Evolutionary conservation across 2,797 vertebrate genomes (phyloP).

Genomic region (Intellagama lesueurii): DNA sequence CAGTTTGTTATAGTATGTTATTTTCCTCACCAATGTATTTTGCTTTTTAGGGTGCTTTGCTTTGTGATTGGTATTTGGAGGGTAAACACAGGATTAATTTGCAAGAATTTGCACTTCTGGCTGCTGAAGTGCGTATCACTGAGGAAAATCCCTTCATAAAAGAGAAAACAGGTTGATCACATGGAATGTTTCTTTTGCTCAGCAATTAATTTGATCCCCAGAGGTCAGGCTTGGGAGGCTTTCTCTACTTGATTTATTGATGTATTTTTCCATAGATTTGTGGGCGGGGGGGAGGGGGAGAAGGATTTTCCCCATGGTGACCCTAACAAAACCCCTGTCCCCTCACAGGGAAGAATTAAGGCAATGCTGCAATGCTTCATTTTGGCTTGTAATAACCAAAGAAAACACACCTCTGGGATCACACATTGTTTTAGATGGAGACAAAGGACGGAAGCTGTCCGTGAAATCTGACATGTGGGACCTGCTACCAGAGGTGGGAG

Average conservation of each 20-base stretch:
- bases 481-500: conserved; percentile 46
- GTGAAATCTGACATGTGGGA: conserved; percentile 20
- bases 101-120: no score
- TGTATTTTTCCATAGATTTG: not conserved
- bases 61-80: no score
- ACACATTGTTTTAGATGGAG: not conserved
- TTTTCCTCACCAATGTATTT: no score
- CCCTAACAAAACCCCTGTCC: not conserved
- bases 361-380: conserved; percentile 48
- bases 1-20: no score
- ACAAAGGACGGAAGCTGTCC: not conserved
- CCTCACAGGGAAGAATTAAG: not conserved
- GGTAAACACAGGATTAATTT: no score
- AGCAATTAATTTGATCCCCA: no score
- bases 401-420: conserved; percentile 23
- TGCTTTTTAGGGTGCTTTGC: no score
- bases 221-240: not conserved
- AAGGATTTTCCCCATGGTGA: not conserved
- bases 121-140: no score
- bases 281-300: no score
- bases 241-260: not conserved
- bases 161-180: no score
- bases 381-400: conserved; percentile 21
- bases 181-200: no score
- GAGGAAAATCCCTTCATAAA: no score